Percentiles rank a stretch among this genome's conserved stretches.
These are phyloP conservation scores for Lucifuga dentata DNA, from an alignment of 2,113 vertebrate species.

Conservation along the genomic window DNA sequence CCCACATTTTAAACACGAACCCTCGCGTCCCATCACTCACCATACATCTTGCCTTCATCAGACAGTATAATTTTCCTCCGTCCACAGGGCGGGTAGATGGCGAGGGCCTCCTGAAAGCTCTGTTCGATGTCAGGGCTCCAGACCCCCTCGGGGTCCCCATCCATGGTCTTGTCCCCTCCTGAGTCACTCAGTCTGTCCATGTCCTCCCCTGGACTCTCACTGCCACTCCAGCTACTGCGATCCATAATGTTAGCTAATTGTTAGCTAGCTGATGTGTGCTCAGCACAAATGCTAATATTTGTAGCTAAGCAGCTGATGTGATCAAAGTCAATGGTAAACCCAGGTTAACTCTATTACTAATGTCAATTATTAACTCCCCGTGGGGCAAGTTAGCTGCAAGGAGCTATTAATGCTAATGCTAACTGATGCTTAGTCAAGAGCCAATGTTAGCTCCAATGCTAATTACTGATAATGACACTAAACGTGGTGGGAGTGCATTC, in stretches of 20 bases:
- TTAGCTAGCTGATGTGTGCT: slow-evolving; percentile 1
- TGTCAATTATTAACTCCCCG: slow-evolving; percentile 17
- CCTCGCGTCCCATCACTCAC: slow-evolving; percentile 87
- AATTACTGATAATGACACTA: background rate
- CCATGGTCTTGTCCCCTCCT: slow-evolving; percentile 93
- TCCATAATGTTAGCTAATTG: slow-evolving; percentile 90
- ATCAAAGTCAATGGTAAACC: slow-evolving; percentile 8
- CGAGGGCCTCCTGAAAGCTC: slow-evolving; percentile 98
- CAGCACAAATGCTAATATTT: slow-evolving; percentile 14
- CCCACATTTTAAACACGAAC: no score
- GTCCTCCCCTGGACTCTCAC: slow-evolving; percentile 95
- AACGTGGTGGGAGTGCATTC: slow-evolving; percentile 1
- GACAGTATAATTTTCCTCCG: slow-evolving; percentile 99
- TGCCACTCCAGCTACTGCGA: slow-evolving; percentile 98
- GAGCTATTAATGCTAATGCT: no score
- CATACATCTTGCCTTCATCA: slow-evolving; percentile 99
- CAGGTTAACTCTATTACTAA: background rate
- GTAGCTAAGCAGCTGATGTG: background rate
- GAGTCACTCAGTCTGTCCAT: slow-evolving; percentile 97
- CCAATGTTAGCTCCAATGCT: background rate
- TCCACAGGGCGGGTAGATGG: slow-evolving; percentile 97
- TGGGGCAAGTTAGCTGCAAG: background rate
- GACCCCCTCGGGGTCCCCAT: slow-evolving; percentile 97
- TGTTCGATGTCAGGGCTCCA: slow-evolving; percentile 99
- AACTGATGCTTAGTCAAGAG: background rate